phyloP scores from a whole-genome alignment of 2,113 vertebrate species.

The Hepsetus odoe region DNA sequence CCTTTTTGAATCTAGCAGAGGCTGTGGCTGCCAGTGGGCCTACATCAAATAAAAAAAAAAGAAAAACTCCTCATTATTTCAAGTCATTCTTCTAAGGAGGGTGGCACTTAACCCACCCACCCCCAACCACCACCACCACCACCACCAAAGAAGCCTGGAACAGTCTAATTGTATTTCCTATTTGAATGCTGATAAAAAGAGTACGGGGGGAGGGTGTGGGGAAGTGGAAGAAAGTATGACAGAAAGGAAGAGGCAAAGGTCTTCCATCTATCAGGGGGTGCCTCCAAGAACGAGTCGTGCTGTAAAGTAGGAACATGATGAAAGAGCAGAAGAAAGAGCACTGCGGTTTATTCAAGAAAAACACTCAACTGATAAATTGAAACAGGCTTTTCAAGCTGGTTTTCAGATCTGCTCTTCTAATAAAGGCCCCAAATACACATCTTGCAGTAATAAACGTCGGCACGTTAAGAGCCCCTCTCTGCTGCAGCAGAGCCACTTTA shows the following conservation, averaged over 20 bases:
- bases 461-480: conserved; percentile 77
- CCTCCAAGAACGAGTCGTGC: conserved; percentile 71
- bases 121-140: conserved; percentile 13
- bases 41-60: conserved; percentile 48
- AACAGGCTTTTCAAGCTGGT: conserved; percentile 78
- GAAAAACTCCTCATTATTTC: conserved; percentile 53
- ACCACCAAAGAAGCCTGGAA: conserved; percentile 52
- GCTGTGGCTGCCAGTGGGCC: conserved; percentile 42
- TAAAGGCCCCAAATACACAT: conserved; percentile 77
- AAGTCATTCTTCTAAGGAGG: conserved; percentile 61
- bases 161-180: conserved; percentile 75
- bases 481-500: conserved; percentile 73
- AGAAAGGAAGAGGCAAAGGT: conserved; percentile 74
- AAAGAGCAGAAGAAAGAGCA: conserved; percentile 77
- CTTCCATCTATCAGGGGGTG: conserved; percentile 74
- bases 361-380: conserved; percentile 78
- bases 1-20: conserved; percentile 51
- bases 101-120: conserved; percentile 58
- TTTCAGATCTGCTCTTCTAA: conserved; percentile 80
- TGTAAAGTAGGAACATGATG: conserved; percentile 72
- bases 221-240: conserved; percentile 68
- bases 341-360: conserved; percentile 79
- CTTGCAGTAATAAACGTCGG: conserved; percentile 73
- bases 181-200: conserved; percentile 76
- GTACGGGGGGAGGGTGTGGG: conserved; percentile 19